Evolutionary conservation across 2,888 invertebrate species (phyloP).

Genomic region (Sarcophaga rosellei): DNA sequence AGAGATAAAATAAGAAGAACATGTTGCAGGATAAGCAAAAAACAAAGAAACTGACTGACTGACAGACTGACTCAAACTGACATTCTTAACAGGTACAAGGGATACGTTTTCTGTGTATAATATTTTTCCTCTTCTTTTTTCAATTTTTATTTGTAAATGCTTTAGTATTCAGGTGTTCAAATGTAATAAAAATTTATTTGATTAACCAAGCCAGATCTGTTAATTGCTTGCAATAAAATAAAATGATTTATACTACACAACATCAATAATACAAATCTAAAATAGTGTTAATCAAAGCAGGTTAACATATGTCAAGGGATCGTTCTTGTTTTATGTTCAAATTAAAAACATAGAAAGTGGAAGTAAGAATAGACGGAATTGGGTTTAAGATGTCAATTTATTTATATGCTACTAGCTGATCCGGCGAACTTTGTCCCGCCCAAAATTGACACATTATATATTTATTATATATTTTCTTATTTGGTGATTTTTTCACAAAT

Average conservation of each 20-base stretch:
- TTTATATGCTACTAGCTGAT: too few species aligned
- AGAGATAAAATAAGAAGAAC: not conserved
- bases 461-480: too few species aligned
- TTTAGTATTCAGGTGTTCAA: conserved; percentile 47
- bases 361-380: too few species aligned
- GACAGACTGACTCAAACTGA: not conserved
- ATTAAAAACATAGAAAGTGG: too few species aligned
- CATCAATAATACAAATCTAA: too few species aligned
- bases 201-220: conserved; percentile 29
- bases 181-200: conserved; percentile 46
- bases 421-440: too few species aligned
- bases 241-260: not conserved
- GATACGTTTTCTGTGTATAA: not conserved
- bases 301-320: too few species aligned
- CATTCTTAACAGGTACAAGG: conserved; percentile 3
- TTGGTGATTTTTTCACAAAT: too few species aligned
- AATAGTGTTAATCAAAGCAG: too few species aligned
- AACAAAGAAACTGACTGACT: not conserved
- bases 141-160: not conserved
- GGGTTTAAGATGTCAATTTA: too few species aligned
- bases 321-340: too few species aligned
- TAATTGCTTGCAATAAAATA: conserved; percentile 20
- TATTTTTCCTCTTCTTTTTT: not conserved
- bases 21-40: not conserved
- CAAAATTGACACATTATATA: too few species aligned